Evolutionary conservation across 2,113 vertebrate species (phyloP).

Genomic region (Anhinga anhinga): DNA sequence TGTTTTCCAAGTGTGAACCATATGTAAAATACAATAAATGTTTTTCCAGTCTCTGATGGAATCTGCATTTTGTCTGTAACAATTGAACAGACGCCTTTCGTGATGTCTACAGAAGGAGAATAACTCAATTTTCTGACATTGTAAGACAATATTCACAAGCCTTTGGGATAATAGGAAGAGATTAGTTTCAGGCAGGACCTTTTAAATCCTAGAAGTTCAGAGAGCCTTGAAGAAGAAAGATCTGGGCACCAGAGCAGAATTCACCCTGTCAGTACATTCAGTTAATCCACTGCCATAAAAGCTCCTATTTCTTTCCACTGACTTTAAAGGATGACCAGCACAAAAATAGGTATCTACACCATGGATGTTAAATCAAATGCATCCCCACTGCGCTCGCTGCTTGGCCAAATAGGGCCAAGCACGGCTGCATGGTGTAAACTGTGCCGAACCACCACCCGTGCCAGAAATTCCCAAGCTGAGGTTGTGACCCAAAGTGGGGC

Average conservation of each 20-base stretch:
- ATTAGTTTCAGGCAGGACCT: not conserved
- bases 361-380: not conserved
- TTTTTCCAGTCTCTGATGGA: not conserved
- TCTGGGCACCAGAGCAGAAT: not conserved
- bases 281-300: not conserved
- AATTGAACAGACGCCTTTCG: not conserved
- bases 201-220: not conserved
- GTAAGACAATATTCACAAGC: not conserved
- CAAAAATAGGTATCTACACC: not conserved
- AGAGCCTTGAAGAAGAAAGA: not conserved
- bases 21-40: not conserved
- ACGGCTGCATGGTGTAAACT: rapidly evolving
- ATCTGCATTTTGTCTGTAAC: not conserved
- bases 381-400: not conserved
- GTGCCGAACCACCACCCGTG: rapidly evolving
- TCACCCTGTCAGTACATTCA: not conserved
- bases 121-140: not conserved
- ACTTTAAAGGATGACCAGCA: not conserved
- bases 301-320: not conserved
- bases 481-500: not conserved
- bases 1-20: not conserved
- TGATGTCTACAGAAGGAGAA: not conserved
- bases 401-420: not conserved
- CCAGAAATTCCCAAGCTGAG: not conserved
- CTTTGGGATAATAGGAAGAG: not conserved